Evolutionary conservation across 2,888 invertebrate genomes (phyloP).

Genomic region (Dicroscelio sp.): DNA sequence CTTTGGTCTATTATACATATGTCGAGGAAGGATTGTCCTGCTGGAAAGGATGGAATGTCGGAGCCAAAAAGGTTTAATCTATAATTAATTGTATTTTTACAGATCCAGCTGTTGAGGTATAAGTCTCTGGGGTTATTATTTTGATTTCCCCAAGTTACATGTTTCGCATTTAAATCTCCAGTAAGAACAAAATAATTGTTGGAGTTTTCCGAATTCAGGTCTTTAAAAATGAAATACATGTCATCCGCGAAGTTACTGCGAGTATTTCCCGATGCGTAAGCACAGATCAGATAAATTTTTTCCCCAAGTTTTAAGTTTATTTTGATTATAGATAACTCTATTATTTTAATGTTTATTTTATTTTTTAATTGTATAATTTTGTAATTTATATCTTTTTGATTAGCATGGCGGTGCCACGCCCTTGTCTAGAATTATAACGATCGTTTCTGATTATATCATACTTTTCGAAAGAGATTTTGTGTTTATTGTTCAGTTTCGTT

Average conservation of each 20-base stretch:
- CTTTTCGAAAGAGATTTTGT: background rate
- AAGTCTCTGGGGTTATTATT: background rate
- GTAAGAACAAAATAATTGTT: background rate
- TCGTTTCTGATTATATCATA: constrained; percentile 12
- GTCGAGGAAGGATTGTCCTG: background rate
- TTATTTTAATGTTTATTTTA: background rate
- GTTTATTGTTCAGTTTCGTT: background rate
- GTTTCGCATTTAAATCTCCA: background rate
- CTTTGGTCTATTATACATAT: background rate
- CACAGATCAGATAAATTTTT: background rate
- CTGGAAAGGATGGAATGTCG: background rate
- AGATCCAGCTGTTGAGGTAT: background rate
- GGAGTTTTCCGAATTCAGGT: background rate
- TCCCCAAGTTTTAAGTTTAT: background rate
- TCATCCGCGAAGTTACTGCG: background rate
- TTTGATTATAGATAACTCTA: background rate
- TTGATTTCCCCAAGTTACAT: background rate
- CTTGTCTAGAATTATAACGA: background rate
- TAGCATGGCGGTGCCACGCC: background rate
- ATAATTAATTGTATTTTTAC: background rate
- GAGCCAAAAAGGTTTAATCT: background rate
- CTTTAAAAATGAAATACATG: background rate
- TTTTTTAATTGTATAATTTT: background rate
- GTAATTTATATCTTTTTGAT: constrained; percentile 1
- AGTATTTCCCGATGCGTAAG: background rate